Evolutionary conservation across 1,140 invertebrate species (phyloP), one percentile per base, ranked within the genome.

Genomic region (Tribolium castaneum): DNA sequence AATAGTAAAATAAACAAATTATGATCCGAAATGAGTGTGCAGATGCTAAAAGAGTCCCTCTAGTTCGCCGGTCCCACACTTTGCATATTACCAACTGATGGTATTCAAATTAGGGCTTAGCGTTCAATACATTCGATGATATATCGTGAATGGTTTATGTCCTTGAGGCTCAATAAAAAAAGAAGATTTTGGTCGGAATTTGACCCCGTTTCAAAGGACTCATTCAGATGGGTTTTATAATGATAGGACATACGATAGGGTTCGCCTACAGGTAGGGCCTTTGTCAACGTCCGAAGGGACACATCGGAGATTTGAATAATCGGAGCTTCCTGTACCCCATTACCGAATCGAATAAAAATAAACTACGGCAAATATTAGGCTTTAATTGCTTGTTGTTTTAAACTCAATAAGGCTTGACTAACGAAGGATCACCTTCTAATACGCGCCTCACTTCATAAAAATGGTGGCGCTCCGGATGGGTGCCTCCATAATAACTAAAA

Each of bases 1-100:
- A 77, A 77, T 77, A 70, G 62, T 54, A 77, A 77, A 77, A 70
- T 77, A 77, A 77, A 77, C 75, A 77, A 77, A 77, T 77, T 77
- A 77, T 77, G 75, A 35, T 35, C 30, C 59, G 59, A 35, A 66
- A 66, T 77, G 70, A 56, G 34, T 19, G n/a, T 62, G 75, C 75
- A 54, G 35, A 70, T 76, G 75, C 35, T 35, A 50, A 72, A 66
- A 66, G 59, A 66, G 59, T 66, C 30, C 14, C 34, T 49, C 16
- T 16, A 70, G 16, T 70, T 30, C 25, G 25, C 25, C 75, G 59
- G 59, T 77, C 75, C 70, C 75, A 77, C 75, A 77, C 75, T 77
- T 77, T 77, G 75, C 75, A 77, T 77, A 77, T 66, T 66, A 66
- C 59, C 59, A 66, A 66, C 52, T 50, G 75, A 34, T 70, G 50